Evolutionary conservation across 2,113 vertebrate genomes (phyloP).

Genomic region (Hydrochoerus hydrochaeris): DNA sequence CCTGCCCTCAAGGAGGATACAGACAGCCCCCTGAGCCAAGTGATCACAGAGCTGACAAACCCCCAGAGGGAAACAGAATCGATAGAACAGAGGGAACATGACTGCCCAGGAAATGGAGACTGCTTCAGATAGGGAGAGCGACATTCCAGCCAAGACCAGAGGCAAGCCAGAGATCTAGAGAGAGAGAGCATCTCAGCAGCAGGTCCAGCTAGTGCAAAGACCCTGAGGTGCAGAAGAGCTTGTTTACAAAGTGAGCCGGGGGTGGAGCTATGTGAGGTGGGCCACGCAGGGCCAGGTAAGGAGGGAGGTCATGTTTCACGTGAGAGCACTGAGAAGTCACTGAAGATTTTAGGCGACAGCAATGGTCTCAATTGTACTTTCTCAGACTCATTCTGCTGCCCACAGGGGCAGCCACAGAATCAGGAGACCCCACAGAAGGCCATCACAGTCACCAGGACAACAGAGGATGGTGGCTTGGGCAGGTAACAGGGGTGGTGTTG

Average conservation of each 20-base stretch:
- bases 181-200: neutral
- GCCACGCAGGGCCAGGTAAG: neutral
- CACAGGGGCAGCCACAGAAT: too few relatives aligned
- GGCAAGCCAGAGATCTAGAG: neutral
- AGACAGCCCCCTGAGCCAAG: neutral
- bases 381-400: neutral
- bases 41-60: neutral
- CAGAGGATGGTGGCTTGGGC: too few relatives aligned
- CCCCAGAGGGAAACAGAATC: fast-evolving
- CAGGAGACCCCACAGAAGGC: neutral
- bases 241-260: too few relatives aligned
- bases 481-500: neutral
- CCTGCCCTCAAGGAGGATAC: neutral
- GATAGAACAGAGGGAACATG: fast-evolving
- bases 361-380: too few relatives aligned
- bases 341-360: neutral
- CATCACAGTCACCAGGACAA: neutral
- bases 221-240: neutral
- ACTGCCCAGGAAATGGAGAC: neutral
- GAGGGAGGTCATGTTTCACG: neutral
- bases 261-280: neutral
- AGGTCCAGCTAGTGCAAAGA: neutral
- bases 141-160: neutral
- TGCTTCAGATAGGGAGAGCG: neutral
- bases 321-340: neutral